phyloP scores from a whole-genome alignment of 2,797 vertebrate genomes.

The Falco cherrug region DNA sequence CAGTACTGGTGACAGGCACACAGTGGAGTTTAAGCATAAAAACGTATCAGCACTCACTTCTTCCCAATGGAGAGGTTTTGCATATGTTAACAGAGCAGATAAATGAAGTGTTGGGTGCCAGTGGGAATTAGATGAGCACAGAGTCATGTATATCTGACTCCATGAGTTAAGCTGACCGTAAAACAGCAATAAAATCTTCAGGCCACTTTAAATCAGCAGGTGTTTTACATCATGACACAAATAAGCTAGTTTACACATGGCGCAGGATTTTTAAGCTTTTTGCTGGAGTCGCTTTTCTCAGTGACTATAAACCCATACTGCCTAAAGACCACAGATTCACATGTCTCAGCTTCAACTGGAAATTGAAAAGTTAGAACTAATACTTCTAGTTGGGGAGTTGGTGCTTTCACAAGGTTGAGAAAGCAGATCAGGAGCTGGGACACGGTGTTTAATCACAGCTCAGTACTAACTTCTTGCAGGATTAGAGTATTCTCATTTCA shows the following conservation, averaged over 20 bases:
- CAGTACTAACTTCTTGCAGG: not conserved
- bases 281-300: not conserved
- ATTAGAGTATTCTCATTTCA: not conserved
- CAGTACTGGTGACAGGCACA: not conserved
- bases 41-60: not conserved
- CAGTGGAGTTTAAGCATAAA: not conserved
- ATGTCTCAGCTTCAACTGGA: not conserved
- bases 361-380: not conserved
- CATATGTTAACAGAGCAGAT: not conserved
- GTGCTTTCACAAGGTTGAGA: not conserved
- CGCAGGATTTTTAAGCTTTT: not conserved
- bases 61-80: not conserved
- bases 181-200: slow-evolving; percentile 35
- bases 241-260: not conserved
- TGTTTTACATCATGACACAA: slow-evolving; percentile 28
- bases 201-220: slow-evolving; percentile 9
- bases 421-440: not conserved
- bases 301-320: not conserved
- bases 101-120: not conserved
- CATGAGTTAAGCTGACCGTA: not conserved
- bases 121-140: not conserved
- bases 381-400: not conserved
- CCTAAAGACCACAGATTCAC: not conserved
- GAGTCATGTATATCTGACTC: not conserved
- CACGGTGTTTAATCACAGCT: not conserved